Evolutionary conservation across 2,888 invertebrate species (phyloP), one percentile per base, ranked within the genome.

Genomic region (Apomyelois bistriatella): DNA sequence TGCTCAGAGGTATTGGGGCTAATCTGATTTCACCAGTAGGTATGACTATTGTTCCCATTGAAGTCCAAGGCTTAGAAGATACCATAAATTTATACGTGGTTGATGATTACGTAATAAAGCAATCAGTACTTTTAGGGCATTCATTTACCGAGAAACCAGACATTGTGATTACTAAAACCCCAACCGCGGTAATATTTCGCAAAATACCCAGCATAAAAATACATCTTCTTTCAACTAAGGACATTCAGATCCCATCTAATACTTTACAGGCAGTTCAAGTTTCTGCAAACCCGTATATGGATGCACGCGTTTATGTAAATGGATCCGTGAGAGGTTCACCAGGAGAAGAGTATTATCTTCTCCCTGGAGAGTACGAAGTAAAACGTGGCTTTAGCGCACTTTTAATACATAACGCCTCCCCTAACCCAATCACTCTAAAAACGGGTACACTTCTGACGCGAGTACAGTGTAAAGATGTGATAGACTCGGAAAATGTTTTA

Each of bases 111-210:
- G 60, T 64, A 0, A 7, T 64, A 1, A 55, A 40, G 2, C 48
- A 63, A 9, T 53, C 62, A 7, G 54, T 61, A 0, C 43, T 65
- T 3, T 35, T 68, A 28, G 64, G 65, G 0, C 65, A 65, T 16
- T 59, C 57, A 1, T 65, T 65, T 28, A 64, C 65, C 0, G 63
- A 67, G 55, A 56, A 48, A 38, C 60, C 63, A 0, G 52, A 58
- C 16, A 53, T 65, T 1, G 9, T 56, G 1, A 63, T 65, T 10
- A 65, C 57, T 0, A 65, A 67, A 38, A 64, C 61, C 1, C 53
- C 59, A 10, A 37, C 47, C 6, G 30, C 38, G 9, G n/a, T 65
- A 12, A 53, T 54, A n/a, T 56, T 62, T 38, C 22, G 32, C 32
- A 9, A 32, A 32, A 7, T 32, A 7, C 12, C 12, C 0, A 38